Base-by-base conservation (phyloP, 2,113 vertebrate species). In the Odocoileus hemionus region DNA sequence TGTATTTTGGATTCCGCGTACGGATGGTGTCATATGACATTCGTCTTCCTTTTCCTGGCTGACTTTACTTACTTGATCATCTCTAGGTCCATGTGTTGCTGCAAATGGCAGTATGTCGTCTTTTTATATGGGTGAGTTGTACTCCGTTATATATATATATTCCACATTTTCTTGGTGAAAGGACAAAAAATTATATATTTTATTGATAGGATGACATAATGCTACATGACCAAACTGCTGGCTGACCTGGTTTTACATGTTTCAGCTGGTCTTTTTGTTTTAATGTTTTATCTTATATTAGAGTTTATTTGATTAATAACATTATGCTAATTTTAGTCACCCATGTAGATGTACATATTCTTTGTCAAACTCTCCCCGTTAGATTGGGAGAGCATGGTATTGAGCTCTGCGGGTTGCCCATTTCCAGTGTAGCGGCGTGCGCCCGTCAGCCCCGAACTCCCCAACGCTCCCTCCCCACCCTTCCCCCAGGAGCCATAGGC, bases 191-290 rank as follows among this genome's bases (percentile, higher is more conserved):
- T 21, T 26, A 17, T 39, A 10, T 67, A 36, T 86, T 82, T 95
- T 93, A 55, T 94, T 55, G 90, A 28, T 70, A 43, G 11, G 25
- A 76, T 79, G 76, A 78, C 14, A 58, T 79, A 86, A 25, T 94
- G 82, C n/a, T n/a, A 12, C 25, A 74, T 60, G 15, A 85, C 50
- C 33, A 54, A 85, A 84, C 28, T 89, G 60, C 60, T 93, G 7
- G 33, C 92, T 94, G 26, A 70, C 85, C 23, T 96, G 21, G 12
- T 87, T 97, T 90, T 82, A 58, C 33, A 43, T 47, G 1, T 87
- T 58, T 96, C 85, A 47, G 36, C 36, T 57, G 10, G 25, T 39
- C 47, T 58, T 86, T 36, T 39, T 61, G 36, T 67, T 64, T 1
- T 1, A 70, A 39, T 70, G 67, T 70, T 70, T 36, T 70, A 13